Base-by-base conservation (phyloP, 2,113 vertebrate genomes). In the Sisor rabdophorus region DNA sequence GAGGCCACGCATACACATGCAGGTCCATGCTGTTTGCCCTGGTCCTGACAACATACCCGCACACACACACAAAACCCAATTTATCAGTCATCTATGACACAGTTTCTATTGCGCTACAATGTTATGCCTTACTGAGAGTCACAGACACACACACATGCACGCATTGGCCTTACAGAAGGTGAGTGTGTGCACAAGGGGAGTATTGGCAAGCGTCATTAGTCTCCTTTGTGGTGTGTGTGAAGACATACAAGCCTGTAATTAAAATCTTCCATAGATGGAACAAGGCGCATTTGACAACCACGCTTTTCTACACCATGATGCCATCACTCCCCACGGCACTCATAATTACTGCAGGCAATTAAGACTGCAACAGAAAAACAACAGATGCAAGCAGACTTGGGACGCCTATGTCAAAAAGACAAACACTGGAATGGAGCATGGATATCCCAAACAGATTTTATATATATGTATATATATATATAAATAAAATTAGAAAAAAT, bases 261-360 rank as follows among this genome's bases (percentile, higher is more conserved):
- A 85, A 86, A 78, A 84, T 30, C 73, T 2, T 73, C 83, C 86
- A 82, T 59, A 76, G 82, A 86, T 87, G 82, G 59, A 81, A 85
- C 81, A 68, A 59, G 69, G 76, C 83, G 84, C 81, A 71, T 28
- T 73, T 30, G 85, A 89, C 82, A 85, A 82, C n/a, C 77, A 74
- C 73, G 78, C 75, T 80, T 68, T 70, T 75, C 76, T 71, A 80
- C 61, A 63, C 50, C 53, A 59, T 71, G 47, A 64, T 76, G 81
- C 72, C 84, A 80, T 84, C 69, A 74, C 81, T 84, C 76, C 79
- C 81, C 65, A 30, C 44, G 20, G 83, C 78, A 36, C 56, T 75
- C 79, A 64, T 71, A 83, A 85, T 88, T 85, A 88, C 73, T 81
- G 81, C 68, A 72, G 80, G 77, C 79, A 87, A 86, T 89, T 86